phyloP scores from a whole-genome alignment of 2,113 vertebrate species.

The Tragelaphus imberbis region DNA sequence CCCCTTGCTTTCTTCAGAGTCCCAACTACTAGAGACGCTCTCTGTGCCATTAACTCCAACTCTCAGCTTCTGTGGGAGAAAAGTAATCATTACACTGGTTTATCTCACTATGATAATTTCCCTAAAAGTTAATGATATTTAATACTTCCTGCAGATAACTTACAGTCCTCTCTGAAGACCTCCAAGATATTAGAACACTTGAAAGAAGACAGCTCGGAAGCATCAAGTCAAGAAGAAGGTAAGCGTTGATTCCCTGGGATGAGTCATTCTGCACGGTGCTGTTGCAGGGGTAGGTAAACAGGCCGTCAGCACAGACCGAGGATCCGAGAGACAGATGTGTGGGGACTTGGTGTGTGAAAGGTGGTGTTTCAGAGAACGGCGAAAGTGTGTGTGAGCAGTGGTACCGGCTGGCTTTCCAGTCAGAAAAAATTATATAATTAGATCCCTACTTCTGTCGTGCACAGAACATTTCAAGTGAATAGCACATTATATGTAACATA shows the following conservation, averaged over 20 bases:
- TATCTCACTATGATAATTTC: constrained; percentile 8
- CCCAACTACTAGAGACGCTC: background rate
- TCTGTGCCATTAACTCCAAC: background rate
- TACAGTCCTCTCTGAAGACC: constrained; percentile 84
- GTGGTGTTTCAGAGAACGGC: background rate
- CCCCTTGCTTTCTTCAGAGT: background rate
- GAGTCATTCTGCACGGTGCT: background rate
- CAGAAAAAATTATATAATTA: background rate
- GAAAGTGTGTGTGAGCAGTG: background rate
- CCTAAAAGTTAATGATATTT: constrained; percentile 68
- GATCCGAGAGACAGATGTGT: background rate
- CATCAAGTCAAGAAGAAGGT: constrained; percentile 97
- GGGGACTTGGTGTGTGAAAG: background rate
- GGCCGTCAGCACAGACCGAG: background rate
- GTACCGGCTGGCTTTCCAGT: background rate
- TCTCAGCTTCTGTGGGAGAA: background rate
- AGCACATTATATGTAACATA: background rate
- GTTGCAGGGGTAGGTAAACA: background rate
- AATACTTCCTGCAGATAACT: constrained; percentile 83
- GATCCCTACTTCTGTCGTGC: background rate
- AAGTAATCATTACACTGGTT: background rate
- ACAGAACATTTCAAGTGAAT: background rate
- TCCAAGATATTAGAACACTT: constrained; percentile 85
- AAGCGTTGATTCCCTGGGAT: constrained; percentile 21
- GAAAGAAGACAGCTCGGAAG: constrained; percentile 92